Evolutionary conservation across 2,113 vertebrate genomes (phyloP).

Genomic region (Laticauda laticaudata): DNA sequence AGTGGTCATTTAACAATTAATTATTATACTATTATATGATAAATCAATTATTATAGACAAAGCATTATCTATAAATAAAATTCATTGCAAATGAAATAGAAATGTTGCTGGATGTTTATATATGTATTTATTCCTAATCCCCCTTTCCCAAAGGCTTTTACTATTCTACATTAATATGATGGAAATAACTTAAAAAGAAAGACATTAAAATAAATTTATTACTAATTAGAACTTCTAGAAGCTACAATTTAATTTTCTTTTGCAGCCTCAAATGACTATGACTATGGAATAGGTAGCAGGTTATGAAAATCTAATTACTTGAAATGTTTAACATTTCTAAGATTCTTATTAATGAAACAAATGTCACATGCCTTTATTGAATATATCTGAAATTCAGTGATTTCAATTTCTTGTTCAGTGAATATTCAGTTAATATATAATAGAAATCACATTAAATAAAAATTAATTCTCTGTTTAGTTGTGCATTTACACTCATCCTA

Average conservation of each 20-base stretch:
- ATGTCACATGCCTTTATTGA: constrained; percentile 12
- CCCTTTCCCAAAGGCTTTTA: not conserved
- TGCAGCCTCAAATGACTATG: constrained; percentile 13
- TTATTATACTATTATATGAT: no score
- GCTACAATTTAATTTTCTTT: constrained; percentile 17
- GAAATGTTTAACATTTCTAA: not conserved
- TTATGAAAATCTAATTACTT: constrained; percentile 25
- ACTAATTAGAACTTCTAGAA: constrained; percentile 17
- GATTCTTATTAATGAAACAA: constrained; percentile 19
- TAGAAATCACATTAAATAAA: not conserved
- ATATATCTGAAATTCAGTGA: constrained; percentile 1
- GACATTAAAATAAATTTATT: not conserved
- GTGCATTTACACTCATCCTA: not conserved
- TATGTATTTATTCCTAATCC: not conserved
- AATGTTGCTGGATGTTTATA: not conserved
- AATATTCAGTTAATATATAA: constrained; percentile 7
- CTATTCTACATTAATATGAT: not conserved
- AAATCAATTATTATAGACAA: no score
- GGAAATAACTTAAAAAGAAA: constrained; percentile 1
- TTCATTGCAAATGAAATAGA: not conserved
- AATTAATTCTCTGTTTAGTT: not conserved
- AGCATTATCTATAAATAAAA: not conserved
- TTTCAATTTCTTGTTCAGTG: not conserved
- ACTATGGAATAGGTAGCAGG: not conserved
- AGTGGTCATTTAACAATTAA: no score